A percentile compares a stretch with the other conserved stretches of the same genome.
Conservation (phyloP, 2,888 invertebrate genomes). For the Nasonovia ribisnigri region DNA sequence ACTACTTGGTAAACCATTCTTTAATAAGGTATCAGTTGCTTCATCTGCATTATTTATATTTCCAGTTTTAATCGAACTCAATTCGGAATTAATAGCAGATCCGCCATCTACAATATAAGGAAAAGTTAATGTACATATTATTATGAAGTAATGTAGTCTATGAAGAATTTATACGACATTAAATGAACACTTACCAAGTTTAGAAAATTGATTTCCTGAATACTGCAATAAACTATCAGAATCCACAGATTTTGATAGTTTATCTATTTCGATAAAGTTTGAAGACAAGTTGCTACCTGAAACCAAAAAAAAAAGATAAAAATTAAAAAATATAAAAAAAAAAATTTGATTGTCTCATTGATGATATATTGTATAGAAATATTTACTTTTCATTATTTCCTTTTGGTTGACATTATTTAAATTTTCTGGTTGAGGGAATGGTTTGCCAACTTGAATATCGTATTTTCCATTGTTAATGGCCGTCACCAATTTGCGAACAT, state of each 20-base stretch:
- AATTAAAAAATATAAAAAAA: not conserved
- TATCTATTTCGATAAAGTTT: slow-evolving; percentile 57
- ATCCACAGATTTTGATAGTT: slow-evolving; percentile 47
- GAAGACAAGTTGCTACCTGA: slow-evolving; percentile 54
- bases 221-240: slow-evolving; percentile 60
- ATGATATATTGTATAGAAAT: not conserved
- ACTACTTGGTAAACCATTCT: slow-evolving; percentile 58
- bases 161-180: not conserved
- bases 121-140: not conserved
- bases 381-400: slow-evolving; percentile 60
- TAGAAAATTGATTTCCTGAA: slow-evolving; percentile 52
- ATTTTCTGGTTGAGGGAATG: slow-evolving; percentile 76
- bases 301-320: not conserved
- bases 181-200: slow-evolving; percentile 20
- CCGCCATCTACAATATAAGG: slow-evolving; percentile 15
- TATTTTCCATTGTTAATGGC: slow-evolving; percentile 88
- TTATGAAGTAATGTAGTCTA: not conserved
- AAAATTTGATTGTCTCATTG: not conserved
- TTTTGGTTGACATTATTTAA: slow-evolving; percentile 72
- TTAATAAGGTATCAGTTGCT: slow-evolving; percentile 49
- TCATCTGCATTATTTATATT: slow-evolving; percentile 43
- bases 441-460: slow-evolving; percentile 82
- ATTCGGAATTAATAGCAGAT: slow-evolving; percentile 1
- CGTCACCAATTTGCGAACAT: slow-evolving; percentile 84
- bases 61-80: slow-evolving; percentile 42